Base-by-base conservation (phyloP, 1,140 invertebrate species). In the Meloidogyne chitwoodi region DNA sequence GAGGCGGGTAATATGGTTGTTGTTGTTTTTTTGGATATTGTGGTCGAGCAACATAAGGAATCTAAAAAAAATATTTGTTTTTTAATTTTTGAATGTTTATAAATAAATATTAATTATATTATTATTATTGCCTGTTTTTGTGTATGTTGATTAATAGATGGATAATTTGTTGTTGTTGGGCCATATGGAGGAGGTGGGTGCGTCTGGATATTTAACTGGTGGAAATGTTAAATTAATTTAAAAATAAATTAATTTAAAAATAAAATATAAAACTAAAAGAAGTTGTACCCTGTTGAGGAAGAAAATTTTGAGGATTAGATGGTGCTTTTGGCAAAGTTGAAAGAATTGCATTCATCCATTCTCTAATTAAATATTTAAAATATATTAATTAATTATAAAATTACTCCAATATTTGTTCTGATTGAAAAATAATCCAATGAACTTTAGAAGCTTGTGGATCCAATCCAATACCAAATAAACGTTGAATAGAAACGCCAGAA, bases 401-500 rank as follows among this genome's bases (percentile, higher is more conserved):
- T 48, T 41, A 79, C 79, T 83, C 82, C 22, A 83, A 68, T 38
- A 83, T 83, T 24, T 71, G 41, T 66, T 83, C 82, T 24, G 84
- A 86, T 68, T 63, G 67, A 67, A 83, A 83, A 16, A 83, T 29
- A 26, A 83, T 62, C 82, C 82, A 83, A 38, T 86, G 82, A 62
- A 83, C 84, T 62, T 83, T 86, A 31, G 84, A 81, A 6, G 79
- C 84, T 14, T 69, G 66, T n/a, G 82, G 77, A 71, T 83, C 82
- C 84, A 84, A 83, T 62, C 82, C 82, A 68, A 83, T 86, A 44
- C 84, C 82, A 31, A 83, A 82, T n/a, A 83, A 63, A 69, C 84
- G 82, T 31, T 83, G 82, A n/a, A 83, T 76, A 16, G 84, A 70
- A n/a, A 41, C 61, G 38, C 82, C 84, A 27, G 61, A 27, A 10